Evolutionary conservation across 2,113 vertebrate species (phyloP).

Genomic region (Corythornis vintsioides): DNA sequence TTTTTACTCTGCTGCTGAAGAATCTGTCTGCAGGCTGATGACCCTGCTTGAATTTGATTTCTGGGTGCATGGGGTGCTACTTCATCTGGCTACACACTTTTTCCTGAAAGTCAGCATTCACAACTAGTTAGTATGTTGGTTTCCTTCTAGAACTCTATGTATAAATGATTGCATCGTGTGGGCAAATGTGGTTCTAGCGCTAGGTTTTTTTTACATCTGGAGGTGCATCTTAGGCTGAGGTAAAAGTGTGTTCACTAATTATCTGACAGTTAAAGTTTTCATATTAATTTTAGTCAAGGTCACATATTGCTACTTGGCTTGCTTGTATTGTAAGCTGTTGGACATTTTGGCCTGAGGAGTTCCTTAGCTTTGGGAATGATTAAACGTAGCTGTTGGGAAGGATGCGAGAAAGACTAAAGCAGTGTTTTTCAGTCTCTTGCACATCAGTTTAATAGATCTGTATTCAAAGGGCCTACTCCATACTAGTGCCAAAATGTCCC

Average conservation of each 20-base stretch:
- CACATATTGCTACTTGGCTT: background rate
- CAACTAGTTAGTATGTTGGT: background rate
- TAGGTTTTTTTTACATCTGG: background rate
- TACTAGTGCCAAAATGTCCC: background rate
- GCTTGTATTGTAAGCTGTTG: background rate
- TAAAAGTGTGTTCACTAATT: background rate
- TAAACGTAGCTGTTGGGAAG: background rate
- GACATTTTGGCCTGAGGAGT: background rate
- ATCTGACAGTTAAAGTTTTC: background rate
- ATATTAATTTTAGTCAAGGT: background rate
- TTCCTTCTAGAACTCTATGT: background rate
- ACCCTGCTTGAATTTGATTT: background rate
- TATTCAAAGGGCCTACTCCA: background rate
- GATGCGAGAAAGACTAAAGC: background rate
- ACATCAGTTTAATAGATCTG: background rate
- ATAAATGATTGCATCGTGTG: background rate
- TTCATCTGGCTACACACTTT: background rate
- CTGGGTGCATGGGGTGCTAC: background rate
- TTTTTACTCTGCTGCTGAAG: background rate
- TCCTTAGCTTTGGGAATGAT: background rate
- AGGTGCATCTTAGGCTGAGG: background rate
- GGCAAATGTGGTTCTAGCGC: background rate
- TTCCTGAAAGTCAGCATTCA: background rate
- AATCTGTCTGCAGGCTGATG: background rate
- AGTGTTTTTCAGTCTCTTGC: background rate